phyloP scores from a whole-genome alignment of 2,113 vertebrate species.

The Acanthochromis polyacanthus region DNA sequence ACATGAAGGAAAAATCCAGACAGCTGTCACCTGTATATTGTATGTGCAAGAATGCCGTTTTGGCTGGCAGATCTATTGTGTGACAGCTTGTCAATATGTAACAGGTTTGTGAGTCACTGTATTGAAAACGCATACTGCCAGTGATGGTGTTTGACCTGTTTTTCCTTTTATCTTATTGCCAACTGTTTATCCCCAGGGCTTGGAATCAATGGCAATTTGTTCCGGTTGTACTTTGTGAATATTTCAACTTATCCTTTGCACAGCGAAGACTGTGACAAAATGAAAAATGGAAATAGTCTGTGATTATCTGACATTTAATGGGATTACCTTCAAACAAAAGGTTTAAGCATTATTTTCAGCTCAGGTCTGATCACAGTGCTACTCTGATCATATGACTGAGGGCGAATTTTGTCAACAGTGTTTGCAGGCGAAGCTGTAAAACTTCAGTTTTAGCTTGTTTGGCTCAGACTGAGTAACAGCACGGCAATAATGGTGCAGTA shows the following conservation, averaged over 20 bases:
- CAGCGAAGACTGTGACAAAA: not conserved
- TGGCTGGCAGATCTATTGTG: slow-evolving; percentile 11
- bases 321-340: slow-evolving; percentile 57
- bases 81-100: slow-evolving; percentile 16
- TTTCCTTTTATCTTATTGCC: slow-evolving; percentile 8
- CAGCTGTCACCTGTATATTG: slow-evolving; percentile 40
- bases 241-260: not conserved
- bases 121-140: slow-evolving; percentile 2
- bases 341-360: slow-evolving; percentile 46
- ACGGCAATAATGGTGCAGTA: not conserved
- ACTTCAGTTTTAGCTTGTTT: slow-evolving; percentile 14
- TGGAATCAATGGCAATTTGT: not conserved
- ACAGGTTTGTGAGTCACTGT: not conserved
- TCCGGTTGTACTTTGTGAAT: not conserved
- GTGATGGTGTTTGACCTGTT: slow-evolving; percentile 7
- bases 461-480: not conserved
- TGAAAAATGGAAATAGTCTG: not conserved
- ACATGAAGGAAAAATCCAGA: slow-evolving; percentile 40
- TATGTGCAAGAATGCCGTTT: slow-evolving; percentile 42
- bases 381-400: slow-evolving; percentile 53
- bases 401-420: slow-evolving; percentile 17
- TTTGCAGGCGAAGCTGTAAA: slow-evolving; percentile 24
- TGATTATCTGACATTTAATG: slow-evolving; percentile 40
- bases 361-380: slow-evolving; percentile 45
- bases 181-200: not conserved